A percentile compares a stretch with the other conserved stretches of the same genome.
Conservation (phyloP, 2,797 vertebrate genomes). For the Neopelma chrysocephalum region DNA sequence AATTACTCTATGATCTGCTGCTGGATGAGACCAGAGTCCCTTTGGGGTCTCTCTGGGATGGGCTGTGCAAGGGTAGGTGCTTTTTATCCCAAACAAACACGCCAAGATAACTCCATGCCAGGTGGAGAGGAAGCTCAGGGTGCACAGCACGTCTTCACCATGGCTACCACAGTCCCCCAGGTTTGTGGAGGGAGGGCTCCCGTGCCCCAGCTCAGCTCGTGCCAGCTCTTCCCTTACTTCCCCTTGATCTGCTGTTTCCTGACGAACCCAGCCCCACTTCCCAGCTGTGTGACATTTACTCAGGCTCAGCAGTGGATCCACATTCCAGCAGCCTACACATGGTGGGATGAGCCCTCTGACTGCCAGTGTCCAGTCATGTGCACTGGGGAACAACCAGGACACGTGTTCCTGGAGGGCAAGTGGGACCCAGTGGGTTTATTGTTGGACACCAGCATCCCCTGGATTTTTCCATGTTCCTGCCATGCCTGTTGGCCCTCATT, state of each 20-base stretch:
- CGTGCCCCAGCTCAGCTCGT: not conserved
- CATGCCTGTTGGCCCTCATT: not conserved
- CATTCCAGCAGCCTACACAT: accelerated
- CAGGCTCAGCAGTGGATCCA: not conserved
- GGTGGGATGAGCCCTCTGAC: not conserved
- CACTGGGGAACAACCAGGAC: not conserved
- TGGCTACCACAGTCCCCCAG: not conserved
- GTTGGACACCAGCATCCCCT: not conserved
- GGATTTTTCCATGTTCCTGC: not conserved
- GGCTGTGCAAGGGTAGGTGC: not conserved
- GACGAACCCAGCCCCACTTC: not conserved
- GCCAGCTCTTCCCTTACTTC: not conserved
- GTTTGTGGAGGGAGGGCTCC: not conserved
- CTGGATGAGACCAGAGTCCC: not conserved
- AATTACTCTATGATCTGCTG: not conserved
- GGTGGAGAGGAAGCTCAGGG: not conserved
- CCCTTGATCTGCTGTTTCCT: not conserved
- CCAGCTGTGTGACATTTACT: not conserved
- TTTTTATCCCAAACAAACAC: not conserved
- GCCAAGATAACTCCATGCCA: not conserved
- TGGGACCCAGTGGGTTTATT: not conserved
- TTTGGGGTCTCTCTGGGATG: not conserved
- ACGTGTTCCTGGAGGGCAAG: accelerated
- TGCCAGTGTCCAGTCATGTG: not conserved
- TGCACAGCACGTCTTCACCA: accelerated